These are phyloP conservation scores for Nansenia antarctica DNA, from an alignment of 2,113 vertebrate genomes.

Conservation along the genomic window DNA sequence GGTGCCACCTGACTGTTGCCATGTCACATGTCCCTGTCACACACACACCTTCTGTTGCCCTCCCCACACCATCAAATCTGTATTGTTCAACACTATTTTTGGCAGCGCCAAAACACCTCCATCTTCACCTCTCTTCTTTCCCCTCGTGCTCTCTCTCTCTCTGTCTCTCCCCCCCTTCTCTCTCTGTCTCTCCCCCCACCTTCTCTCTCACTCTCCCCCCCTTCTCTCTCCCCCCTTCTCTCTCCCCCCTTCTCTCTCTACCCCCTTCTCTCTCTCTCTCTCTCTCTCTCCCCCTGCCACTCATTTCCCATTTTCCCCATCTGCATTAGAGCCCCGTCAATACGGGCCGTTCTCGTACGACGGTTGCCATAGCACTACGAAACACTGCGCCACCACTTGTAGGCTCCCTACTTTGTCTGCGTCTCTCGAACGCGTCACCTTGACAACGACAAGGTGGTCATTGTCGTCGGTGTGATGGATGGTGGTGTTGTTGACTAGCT, in stretches of 20 bases:
- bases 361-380: too few relatives aligned
- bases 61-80: not conserved
- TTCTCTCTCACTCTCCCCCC: not conserved
- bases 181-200: not conserved
- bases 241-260: not conserved
- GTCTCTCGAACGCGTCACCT: slow-evolving; percentile 1
- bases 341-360: too few relatives aligned
- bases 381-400: too few relatives aligned
- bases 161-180: not conserved
- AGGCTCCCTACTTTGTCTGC: not conserved
- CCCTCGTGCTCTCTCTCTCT: not conserved
- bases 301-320: too few relatives aligned
- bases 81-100: not conserved
- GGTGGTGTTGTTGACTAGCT: too few relatives aligned
- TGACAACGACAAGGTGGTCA: too few relatives aligned
- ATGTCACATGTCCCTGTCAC: not conserved
- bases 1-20: not conserved
- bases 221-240: not conserved
- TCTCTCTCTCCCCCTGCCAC: not conserved
- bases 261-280: not conserved
- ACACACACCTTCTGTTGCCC: not conserved
- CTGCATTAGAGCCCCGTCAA: too few relatives aligned
- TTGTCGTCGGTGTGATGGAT: too few relatives aligned
- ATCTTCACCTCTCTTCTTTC: not conserved
- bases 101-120: not conserved